phyloP scores from a whole-genome alignment of 2,888 invertebrate genomes.

The Nasonia oneida region DNA sequence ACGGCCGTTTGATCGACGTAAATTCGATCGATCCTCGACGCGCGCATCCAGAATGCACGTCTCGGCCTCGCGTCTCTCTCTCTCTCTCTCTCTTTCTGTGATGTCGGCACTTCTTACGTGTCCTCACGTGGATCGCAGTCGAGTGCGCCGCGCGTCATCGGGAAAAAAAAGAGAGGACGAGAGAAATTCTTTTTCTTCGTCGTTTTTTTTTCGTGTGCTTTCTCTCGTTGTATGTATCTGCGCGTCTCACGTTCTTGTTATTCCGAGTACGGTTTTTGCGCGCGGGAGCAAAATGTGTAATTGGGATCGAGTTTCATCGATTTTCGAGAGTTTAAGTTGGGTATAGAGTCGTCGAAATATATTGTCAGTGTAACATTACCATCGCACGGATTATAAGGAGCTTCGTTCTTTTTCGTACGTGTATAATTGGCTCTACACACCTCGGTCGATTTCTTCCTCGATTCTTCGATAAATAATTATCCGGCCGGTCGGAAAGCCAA shows the following conservation, averaged over 20 bases:
- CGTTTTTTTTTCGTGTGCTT: slow-evolving; percentile 6
- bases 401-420: background rate
- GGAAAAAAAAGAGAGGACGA: slow-evolving; percentile 7
- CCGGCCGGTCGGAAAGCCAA: background rate
- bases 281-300: slow-evolving; percentile 32
- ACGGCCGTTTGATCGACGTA: slow-evolving; percentile 57
- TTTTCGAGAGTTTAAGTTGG: background rate
- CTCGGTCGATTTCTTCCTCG: background rate
- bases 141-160: slow-evolving; percentile 31
- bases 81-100: slow-evolving; percentile 35
- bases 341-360: background rate
- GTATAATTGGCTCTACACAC: background rate
- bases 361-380: background rate
- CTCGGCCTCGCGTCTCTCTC: slow-evolving; percentile 18
- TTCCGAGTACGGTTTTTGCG: slow-evolving; percentile 29
- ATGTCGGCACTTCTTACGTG: slow-evolving; percentile 72
- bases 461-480: slow-evolving; percentile 32
- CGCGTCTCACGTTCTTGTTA: slow-evolving; percentile 35
- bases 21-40: slow-evolving; percentile 56
- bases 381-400: background rate
- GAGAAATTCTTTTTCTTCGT: slow-evolving; percentile 12
- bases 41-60: slow-evolving; percentile 37
- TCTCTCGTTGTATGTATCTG: slow-evolving; percentile 54
- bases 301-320: background rate
- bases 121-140: slow-evolving; percentile 73